These are phyloP conservation scores for Melospiza georgiana DNA, from an alignment of 2,113 vertebrate genomes.

Conservation along the genomic window DNA sequence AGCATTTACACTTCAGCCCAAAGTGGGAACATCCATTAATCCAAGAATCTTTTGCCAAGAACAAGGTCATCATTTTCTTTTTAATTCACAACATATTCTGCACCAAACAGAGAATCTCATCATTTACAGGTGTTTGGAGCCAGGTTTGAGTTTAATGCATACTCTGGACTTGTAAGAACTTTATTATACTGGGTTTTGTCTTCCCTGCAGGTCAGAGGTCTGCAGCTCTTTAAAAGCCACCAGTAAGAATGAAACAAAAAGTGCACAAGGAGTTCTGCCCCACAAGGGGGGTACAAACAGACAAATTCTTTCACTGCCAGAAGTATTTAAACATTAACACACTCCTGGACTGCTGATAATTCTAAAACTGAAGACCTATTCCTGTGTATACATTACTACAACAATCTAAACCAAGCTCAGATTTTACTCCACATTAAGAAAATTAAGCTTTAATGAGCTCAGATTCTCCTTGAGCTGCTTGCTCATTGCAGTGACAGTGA, in stretches of 20 bases:
- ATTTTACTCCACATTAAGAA: not conserved
- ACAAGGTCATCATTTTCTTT: constrained; percentile 8
- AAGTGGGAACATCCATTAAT: constrained; percentile 10
- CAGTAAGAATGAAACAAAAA: not conserved
- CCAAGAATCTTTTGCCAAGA: constrained; percentile 30
- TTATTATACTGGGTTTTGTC: not conserved
- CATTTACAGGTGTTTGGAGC: not conserved
- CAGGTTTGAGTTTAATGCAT: not conserved
- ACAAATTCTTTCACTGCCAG: not conserved
- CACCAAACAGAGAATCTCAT: not conserved
- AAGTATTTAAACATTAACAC: not conserved
- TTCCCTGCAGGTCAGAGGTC: not conserved
- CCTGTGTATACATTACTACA: not conserved
- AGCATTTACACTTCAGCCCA: not conserved
- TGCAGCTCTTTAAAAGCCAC: not conserved
- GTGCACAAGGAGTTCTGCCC: not conserved
- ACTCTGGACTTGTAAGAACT: not conserved
- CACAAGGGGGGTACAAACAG: not conserved
- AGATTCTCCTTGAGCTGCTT: not conserved
- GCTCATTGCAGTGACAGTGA: not conserved
- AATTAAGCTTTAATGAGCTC: not conserved
- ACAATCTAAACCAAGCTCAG: not conserved
- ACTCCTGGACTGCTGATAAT: not conserved
- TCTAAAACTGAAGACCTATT: not conserved
- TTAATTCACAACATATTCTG: not conserved